phyloP scores from a whole-genome alignment of 1,140 invertebrate genomes.

The Agrilus planipennis region DNA sequence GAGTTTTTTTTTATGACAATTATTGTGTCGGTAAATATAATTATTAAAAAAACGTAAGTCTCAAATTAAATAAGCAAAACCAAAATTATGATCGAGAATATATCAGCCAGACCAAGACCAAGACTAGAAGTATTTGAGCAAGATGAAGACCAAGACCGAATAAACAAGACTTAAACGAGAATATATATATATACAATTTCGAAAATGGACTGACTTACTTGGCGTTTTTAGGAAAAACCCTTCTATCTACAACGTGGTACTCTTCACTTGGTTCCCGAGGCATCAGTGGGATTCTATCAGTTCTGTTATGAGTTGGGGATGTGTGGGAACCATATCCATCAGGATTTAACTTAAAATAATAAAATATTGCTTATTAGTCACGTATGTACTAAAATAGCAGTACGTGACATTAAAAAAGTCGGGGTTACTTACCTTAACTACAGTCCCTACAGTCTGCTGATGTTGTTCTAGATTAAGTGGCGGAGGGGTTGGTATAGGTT shows the following conservation, averaged over 20 bases:
- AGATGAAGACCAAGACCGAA: no score
- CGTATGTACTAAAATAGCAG: background rate
- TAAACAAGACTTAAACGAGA: no score
- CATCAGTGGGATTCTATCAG: constrained; percentile 41
- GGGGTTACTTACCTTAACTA: constrained; percentile 58
- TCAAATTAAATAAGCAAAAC: no score
- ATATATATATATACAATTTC: no score
- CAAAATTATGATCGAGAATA: no score
- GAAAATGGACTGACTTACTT: no score
- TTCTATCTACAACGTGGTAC: constrained; percentile 38
- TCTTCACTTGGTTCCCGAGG: constrained; percentile 44
- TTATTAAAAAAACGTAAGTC: no score
- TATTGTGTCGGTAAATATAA: no score
- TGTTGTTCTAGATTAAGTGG: constrained; percentile 37
- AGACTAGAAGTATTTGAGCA: no score
- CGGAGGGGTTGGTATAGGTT: constrained; percentile 25
- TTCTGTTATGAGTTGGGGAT: constrained; percentile 56
- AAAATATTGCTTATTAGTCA: background rate
- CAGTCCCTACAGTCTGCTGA: constrained; percentile 63
- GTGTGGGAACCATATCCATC: constrained; percentile 75
- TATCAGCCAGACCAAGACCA: no score
- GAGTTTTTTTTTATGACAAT: no score
- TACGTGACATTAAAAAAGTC: background rate
- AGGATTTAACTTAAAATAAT: constrained; percentile 50
- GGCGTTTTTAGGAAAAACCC: constrained; percentile 67